Evolutionary conservation across 2,797 vertebrate species (phyloP).

Genomic region (Mycteria americana): DNA sequence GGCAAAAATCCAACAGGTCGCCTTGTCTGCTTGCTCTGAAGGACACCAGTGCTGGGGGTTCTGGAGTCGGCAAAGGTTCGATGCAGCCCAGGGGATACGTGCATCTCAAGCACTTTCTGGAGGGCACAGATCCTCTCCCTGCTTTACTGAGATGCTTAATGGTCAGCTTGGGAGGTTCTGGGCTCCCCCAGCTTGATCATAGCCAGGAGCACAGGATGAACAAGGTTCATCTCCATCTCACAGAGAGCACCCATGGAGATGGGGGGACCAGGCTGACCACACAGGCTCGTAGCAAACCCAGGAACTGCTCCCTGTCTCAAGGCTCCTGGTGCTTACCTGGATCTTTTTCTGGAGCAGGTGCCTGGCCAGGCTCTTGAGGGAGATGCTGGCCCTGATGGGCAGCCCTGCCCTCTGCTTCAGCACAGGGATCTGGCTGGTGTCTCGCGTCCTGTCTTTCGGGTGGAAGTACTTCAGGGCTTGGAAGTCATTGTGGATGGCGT

Average conservation of each 20-base stretch:
- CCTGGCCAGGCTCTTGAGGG: constrained; percentile 83
- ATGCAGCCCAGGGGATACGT: neutral
- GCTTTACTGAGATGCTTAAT: neutral
- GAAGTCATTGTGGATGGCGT: constrained; percentile 90
- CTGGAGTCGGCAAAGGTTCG: neutral
- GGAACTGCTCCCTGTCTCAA: neutral
- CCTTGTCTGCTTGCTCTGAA: neutral
- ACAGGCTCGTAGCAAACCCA: neutral
- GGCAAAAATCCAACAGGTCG: neutral
- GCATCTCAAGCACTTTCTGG: neutral
- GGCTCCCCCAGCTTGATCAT: neutral
- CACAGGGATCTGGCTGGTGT: constrained; percentile 78
- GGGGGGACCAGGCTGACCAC: neutral
- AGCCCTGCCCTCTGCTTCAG: constrained; percentile 76
- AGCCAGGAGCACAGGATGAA: neutral
- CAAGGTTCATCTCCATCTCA: neutral
- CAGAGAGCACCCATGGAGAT: neutral
- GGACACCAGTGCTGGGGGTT: neutral
- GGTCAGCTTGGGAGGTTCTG: neutral
- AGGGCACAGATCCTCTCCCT: neutral
- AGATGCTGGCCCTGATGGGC: constrained; percentile 47
- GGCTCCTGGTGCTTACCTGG: constrained; percentile 78
- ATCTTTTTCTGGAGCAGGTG: constrained; percentile 85
- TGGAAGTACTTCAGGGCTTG: constrained; percentile 81
- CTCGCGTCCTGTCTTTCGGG: constrained; percentile 83